Percentiles rank a stretch among this genome's conserved stretches.
Evolutionary conservation across 2,888 invertebrate genomes (phyloP).

Genomic region (Aporophyla lueneburgensis): DNA sequence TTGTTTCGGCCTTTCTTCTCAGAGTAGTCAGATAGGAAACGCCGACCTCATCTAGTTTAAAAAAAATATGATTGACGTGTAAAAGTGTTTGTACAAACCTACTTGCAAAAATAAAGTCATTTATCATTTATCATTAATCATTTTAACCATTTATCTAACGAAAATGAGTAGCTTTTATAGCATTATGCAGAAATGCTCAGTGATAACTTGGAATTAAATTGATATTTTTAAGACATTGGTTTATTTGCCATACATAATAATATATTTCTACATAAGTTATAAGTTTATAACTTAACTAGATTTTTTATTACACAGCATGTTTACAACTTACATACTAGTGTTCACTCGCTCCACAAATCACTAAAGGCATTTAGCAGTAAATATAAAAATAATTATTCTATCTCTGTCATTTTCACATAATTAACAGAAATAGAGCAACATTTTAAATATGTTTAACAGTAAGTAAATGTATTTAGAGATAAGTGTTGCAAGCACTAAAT

Average conservation of each 20-base stretch:
- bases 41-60: too few species aligned
- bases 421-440: not conserved
- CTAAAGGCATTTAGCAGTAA: not conserved
- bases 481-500: not conserved
- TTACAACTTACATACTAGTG: conserved; percentile 37
- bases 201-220: not conserved
- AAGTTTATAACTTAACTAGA: conserved; percentile 20
- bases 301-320: conserved; percentile 39
- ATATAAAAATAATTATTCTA: not conserved
- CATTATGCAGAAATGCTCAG: not conserved
- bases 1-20: too few species aligned
- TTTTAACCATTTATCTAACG: too few species aligned
- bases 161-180: too few species aligned
- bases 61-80: too few species aligned
- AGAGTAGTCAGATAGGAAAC: too few species aligned
- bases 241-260: conserved; percentile 33
- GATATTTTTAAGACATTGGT: not conserved
- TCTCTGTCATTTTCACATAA: not conserved
- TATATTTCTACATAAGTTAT: conserved; percentile 16
- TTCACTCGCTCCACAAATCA: not conserved
- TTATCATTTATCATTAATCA: too few species aligned
- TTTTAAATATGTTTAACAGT: not conserved
- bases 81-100: too few species aligned
- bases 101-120: too few species aligned
- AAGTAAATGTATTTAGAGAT: not conserved